Evolutionary conservation across 2,888 invertebrate species (phyloP), one percentile per base, ranked within the genome.

Genomic region (Clusia tigrina): DNA sequence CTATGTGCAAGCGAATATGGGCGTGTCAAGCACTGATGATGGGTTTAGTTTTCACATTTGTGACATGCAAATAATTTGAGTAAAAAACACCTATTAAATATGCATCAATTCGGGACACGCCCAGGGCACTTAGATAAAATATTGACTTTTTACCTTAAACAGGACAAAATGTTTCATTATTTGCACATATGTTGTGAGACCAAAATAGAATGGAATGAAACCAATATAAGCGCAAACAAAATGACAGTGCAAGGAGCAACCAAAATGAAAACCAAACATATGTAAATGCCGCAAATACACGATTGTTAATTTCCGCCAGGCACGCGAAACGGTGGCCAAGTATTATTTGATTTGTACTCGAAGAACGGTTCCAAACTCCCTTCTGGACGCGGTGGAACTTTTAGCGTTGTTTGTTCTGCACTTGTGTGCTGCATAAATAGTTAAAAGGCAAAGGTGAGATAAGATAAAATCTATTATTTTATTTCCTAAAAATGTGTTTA

Each of bases 181-280:
- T 78, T 76, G 74, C 78, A 73, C 76, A 77, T 74, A 78, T 77
- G 76, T 70, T 76, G 74, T 68, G 71, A 77, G 75, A 77, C 59
- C 57, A 60, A 60, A 62, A 67, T 62, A 32, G 5, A 32, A 32
- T n/a, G n/a, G n/a, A n/a, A n/a, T n/a, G n/a, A n/a, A n/a, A n/a
- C n/a, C n/a, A n/a, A n/a, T n/a, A n/a, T n/a, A n/a, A n/a, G n/a
- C n/a, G n/a, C n/a, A n/a, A n/a, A n/a, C n/a, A n/a, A n/a, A n/a
- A n/a, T n/a, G n/a, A n/a, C n/a, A n/a, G n/a, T n/a, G n/a, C n/a
- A n/a, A n/a, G n/a, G n/a, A n/a, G n/a, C n/a, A n/a, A n/a, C n/a
- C n/a, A n/a, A n/a, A n/a, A n/a, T n/a, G n/a, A n/a, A n/a, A n/a
- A n/a, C n/a, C n/a, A n/a, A 23, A 59, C 63, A 60, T 63, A 60